Evolutionary conservation across 2,797 vertebrate genomes (phyloP).

Genomic region (Heterohyrax brucei): DNA sequence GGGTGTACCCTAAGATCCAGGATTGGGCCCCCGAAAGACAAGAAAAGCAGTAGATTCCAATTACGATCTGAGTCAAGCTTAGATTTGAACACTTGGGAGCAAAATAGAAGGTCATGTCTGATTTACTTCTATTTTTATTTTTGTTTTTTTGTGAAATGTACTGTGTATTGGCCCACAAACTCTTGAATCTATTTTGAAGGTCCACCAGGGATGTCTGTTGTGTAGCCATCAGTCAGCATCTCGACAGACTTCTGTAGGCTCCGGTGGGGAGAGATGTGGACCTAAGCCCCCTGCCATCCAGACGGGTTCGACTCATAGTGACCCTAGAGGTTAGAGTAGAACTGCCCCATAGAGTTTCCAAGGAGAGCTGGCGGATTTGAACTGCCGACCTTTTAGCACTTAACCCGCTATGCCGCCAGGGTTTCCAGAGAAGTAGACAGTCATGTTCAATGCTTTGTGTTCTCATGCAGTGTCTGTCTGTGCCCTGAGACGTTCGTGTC

Average conservation of each 20-base stretch:
- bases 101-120: not conserved
- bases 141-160: not conserved
- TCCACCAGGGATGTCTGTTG: not conserved
- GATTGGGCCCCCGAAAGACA: not conserved
- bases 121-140: not conserved
- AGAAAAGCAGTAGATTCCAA: not conserved
- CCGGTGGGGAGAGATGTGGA: not conserved
- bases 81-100: not conserved
- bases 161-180: not conserved
- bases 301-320: too few species aligned
- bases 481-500: accelerated
- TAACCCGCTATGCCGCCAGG: too few species aligned
- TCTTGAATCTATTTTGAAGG: not conserved
- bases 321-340: too few species aligned
- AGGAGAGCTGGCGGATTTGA: too few species aligned
- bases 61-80: not conserved
- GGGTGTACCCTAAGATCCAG: not conserved
- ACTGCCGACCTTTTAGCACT: too few species aligned
- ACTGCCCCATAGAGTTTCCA: too few species aligned
- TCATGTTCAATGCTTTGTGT: not conserved
- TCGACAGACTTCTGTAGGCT: not conserved
- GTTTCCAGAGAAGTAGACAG: too few species aligned
- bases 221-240: not conserved
- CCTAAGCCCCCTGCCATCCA: too few species aligned
- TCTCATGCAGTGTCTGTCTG: not conserved